Evolutionary conservation across 2,797 vertebrate species (phyloP).

Genomic region (Nothura maculosa): DNA sequence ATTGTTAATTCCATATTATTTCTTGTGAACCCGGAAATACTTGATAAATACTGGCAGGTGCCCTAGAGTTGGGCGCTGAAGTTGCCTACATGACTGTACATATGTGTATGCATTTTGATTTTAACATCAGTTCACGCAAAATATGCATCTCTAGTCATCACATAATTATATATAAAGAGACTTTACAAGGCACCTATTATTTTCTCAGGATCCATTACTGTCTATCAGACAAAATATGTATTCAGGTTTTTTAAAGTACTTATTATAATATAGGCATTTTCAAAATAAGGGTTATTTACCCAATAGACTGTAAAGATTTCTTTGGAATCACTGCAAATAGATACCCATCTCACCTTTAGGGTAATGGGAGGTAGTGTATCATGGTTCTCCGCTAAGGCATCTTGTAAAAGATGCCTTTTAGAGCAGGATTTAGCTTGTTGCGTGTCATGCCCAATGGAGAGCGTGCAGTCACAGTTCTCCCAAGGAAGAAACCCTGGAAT

Average conservation of each 20-base stretch:
- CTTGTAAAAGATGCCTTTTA: background rate
- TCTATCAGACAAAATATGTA: slow-evolving; percentile 8
- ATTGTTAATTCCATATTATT: background rate
- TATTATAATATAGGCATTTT: slow-evolving; percentile 11
- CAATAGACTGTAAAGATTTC: background rate
- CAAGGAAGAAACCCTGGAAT: background rate
- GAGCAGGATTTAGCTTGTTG: background rate
- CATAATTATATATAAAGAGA: slow-evolving; percentile 28
- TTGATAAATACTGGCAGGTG: slow-evolving; percentile 25
- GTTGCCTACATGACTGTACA: background rate
- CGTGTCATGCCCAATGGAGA: background rate
- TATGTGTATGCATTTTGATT: slow-evolving; percentile 15
- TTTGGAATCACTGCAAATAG: background rate
- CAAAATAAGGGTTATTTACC: slow-evolving; percentile 17
- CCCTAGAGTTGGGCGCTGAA: background rate
- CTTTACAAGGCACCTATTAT: slow-evolving; percentile 19
- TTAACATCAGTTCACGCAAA: background rate
- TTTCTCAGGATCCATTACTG: slow-evolving; percentile 32
- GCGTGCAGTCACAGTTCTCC: background rate
- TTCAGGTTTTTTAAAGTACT: background rate
- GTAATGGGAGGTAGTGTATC: background rate
- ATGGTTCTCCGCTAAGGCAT: background rate
- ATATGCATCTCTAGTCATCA: background rate
- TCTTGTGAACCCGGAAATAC: background rate
- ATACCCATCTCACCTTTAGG: background rate